Evolutionary conservation across 2,113 vertebrate species (phyloP), one percentile per base, ranked within the genome.

Genomic region (Loxodonta africana): DNA sequence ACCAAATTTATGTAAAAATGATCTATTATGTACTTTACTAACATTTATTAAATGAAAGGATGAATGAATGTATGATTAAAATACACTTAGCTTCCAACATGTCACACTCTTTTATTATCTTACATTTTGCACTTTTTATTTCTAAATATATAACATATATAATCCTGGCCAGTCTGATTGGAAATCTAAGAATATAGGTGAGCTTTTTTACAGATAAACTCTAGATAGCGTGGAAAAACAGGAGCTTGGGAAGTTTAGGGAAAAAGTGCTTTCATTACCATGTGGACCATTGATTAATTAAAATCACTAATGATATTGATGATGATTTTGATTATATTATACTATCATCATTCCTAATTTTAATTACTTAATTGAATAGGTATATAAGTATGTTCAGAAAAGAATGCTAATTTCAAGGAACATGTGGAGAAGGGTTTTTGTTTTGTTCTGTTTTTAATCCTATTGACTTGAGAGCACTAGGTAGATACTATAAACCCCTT

Each of bases 71-170:
- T 41, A 23, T 67, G 51, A 67, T 78, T 80, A 67, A 90, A 83
- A 90, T 30, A 18, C 8, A 84, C 12, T 57, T 88, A 41, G 18
- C 51, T 84, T 25, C 15, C 23, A 69, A 21, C 67, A 84, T 53
- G 1, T 11, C 20, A 11, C 18, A 78, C 25, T 15, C 11, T 85
- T 63, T 69, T 11, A 67, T 6, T 74, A 73, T 82, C 23, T 91
- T n/a, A 69, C 2, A 85, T 57, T 83, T 48, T 91, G 10, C 69
- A 65, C 10, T 33, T 96, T 28, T 83, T 67, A 88, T 88, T 96
- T 95, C 26, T 48, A 93, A 88, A 62, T 62, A 62, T 62, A 62
- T 62, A 62, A 62, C 5, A 80, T 48, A 69, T 46, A 37, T 53
- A 44, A 88, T 90, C 76, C 46, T 91, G 73, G 7, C 7, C 33